These are phyloP conservation scores for Caerostris darwini DNA, from an alignment of 1,140 invertebrate genomes.

Conservation along the genomic window DNA sequence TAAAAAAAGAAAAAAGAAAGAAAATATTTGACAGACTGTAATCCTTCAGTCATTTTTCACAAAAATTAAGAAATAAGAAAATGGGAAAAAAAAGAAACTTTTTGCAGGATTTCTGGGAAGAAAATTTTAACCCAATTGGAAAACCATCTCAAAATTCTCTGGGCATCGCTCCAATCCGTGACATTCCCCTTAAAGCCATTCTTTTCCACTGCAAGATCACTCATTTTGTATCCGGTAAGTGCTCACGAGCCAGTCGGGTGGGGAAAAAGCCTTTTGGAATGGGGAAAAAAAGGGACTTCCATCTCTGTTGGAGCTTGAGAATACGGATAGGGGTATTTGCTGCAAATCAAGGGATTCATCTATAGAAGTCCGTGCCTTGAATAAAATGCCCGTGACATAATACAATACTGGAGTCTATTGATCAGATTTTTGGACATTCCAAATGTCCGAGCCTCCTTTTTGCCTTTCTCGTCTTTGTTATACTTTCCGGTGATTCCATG, in stretches of 20 bases:
- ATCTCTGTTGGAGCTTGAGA: not conserved
- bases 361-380: constrained; percentile 39
- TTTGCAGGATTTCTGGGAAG: no score
- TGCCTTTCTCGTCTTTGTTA: not conserved
- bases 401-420: constrained; percentile 8
- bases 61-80: no score
- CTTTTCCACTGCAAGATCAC: no score
- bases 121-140: constrained; percentile 33
- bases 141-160: constrained; percentile 34
- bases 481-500: not conserved
- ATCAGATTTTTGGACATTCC: constrained; percentile 16
- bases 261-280: not conserved
- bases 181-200: no score
- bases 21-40: no score
- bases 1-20: no score
- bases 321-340: constrained; percentile 45
- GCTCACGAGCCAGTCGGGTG: not conserved
- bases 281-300: not conserved
- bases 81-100: no score
- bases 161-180: not conserved
- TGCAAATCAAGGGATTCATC: constrained; percentile 62
- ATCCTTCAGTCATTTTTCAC: no score
- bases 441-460: not conserved
- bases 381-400: constrained; percentile 25
- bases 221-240: constrained; percentile 42